Evolutionary conservation across 2,113 vertebrate genomes (phyloP).

Genomic region (Burhinus oedicnemus): DNA sequence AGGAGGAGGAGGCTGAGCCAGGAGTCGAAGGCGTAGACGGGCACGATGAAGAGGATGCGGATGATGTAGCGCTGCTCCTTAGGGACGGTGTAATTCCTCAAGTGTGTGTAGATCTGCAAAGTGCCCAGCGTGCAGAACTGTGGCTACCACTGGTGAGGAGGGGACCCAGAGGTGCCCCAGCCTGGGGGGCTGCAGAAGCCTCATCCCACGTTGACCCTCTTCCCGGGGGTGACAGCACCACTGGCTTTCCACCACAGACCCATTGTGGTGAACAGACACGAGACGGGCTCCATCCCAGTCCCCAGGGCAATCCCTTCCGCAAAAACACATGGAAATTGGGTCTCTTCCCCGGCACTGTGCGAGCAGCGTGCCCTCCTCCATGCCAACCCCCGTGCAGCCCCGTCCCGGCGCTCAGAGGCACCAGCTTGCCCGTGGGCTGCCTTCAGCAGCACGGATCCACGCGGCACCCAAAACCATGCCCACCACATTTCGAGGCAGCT

Average conservation of each 20-base stretch:
- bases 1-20: conserved; percentile 98
- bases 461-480: background rate
- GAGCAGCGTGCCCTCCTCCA: background rate
- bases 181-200: background rate
- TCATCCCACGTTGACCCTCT: background rate
- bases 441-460: accelerated
- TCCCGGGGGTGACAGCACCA: background rate
- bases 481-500: background rate
- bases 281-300: background rate
- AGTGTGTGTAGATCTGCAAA: conserved; percentile 90
- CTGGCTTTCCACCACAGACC: background rate
- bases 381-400: background rate
- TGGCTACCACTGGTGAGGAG: background rate
- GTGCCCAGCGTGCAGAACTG: background rate
- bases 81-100: conserved; percentile 88
- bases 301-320: background rate
- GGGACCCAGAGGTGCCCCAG: background rate
- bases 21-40: conserved; percentile 91
- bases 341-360: background rate
- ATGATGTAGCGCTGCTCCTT: conserved; percentile 96
- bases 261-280: accelerated
- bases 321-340: background rate
- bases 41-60: conserved; percentile 94
- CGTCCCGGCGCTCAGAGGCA: background rate
- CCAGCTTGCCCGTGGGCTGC: background rate